Percentiles rank a stretch among this genome's conserved stretches.
phyloP scores from a whole-genome alignment of 2,113 vertebrate species.

The Apteryx owenii region DNA sequence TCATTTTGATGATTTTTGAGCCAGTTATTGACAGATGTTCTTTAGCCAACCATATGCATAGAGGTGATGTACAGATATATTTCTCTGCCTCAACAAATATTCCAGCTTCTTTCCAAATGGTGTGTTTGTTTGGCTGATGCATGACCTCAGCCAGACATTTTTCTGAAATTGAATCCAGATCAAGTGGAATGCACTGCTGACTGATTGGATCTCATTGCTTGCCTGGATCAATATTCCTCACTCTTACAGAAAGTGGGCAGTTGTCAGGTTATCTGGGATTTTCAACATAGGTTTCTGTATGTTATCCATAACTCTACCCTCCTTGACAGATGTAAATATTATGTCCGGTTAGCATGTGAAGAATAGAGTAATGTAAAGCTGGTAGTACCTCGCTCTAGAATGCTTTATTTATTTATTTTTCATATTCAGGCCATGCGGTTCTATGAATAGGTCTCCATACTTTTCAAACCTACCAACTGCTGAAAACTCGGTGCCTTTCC shows the following conservation, averaged over 20 bases:
- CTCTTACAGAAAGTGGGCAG: neutral
- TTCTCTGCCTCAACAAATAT: slow-evolving; percentile 24
- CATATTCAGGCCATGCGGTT: neutral
- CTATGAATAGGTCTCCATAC: neutral
- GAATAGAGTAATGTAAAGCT: neutral
- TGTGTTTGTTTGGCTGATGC: slow-evolving; percentile 62
- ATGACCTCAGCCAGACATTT: neutral
- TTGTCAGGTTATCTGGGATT: neutral
- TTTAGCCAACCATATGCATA: slow-evolving; percentile 43
- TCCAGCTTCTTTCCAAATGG: slow-evolving; percentile 56
- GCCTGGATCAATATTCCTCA: slow-evolving; percentile 2
- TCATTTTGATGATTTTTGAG: slow-evolving; percentile 8
- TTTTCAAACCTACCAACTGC: neutral
- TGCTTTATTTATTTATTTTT: neutral
- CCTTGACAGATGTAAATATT: neutral
- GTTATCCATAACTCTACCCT: neutral
- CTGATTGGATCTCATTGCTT: slow-evolving; percentile 1
- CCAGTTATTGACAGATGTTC: slow-evolving; percentile 44
- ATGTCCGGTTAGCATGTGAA: neutral
- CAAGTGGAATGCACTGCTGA: slow-evolving; percentile 1
- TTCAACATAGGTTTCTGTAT: neutral
- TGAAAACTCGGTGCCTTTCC: neutral
- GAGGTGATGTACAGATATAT: slow-evolving; percentile 9
- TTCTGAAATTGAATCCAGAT: slow-evolving; percentile 59
- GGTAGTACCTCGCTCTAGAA: neutral